Percentiles rank a stretch among this genome's conserved stretches.
These are phyloP conservation scores for Ammodytes dubius DNA, from an alignment of 2,113 vertebrate species.

Conservation along the genomic window DNA sequence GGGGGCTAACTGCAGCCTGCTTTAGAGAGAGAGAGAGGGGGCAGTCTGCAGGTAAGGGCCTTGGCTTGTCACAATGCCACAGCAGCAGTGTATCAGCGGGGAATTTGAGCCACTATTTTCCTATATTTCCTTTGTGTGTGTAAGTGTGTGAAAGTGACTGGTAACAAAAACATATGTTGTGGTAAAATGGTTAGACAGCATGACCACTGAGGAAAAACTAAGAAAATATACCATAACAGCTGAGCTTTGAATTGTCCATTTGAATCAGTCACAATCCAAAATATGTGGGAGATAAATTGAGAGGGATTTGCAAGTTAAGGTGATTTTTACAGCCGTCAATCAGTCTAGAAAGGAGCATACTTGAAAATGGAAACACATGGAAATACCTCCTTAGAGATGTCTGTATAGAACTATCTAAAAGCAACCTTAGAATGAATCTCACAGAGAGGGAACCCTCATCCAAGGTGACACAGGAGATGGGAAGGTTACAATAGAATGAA, in stretches of 20 bases:
- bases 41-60: constrained; percentile 12
- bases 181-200: constrained; percentile 34
- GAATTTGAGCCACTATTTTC: constrained; percentile 28
- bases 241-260: constrained; percentile 38
- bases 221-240: constrained; percentile 20
- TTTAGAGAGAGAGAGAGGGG: not conserved
- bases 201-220: constrained; percentile 16
- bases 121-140: not conserved
- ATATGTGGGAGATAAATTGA: constrained; percentile 43
- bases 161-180: constrained; percentile 6
- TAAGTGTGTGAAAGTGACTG: not conserved
- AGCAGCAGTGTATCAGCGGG: constrained; percentile 24
- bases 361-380: constrained; percentile 6
- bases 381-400: not conserved
- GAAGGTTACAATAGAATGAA: not conserved
- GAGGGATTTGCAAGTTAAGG: constrained; percentile 38
- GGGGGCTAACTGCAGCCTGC: constrained; percentile 41
- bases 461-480: constrained; percentile 1
- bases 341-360: constrained; percentile 44
- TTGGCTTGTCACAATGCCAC: constrained; percentile 4
- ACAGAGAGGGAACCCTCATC: constrained; percentile 5
- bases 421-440: not conserved
- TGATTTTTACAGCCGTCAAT: constrained; percentile 51
- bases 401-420: not conserved
- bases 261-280: constrained; percentile 46